phyloP scores from a whole-genome alignment of 2,888 invertebrate species.

The Pandemis corylana region DNA sequence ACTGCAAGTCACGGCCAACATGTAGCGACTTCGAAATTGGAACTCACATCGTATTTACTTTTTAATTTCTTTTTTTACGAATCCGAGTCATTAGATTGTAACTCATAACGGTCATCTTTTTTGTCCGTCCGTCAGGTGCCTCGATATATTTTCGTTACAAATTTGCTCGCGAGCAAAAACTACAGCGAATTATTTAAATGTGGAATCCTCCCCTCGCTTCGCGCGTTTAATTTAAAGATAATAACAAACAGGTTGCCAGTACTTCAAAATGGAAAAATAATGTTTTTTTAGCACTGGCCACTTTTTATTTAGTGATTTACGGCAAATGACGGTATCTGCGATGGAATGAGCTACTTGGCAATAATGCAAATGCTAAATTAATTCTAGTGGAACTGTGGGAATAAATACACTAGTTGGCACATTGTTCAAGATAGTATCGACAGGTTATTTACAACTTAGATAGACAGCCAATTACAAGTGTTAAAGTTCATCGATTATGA shows the following conservation, averaged over 20 bases:
- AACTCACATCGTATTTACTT: conserved; percentile 70
- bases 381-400: conserved; percentile 19
- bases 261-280: conserved; percentile 12
- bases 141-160: conserved; percentile 55
- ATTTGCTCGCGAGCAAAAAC: conserved; percentile 63
- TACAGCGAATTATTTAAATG: conserved; percentile 52
- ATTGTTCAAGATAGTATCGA: conserved; percentile 27
- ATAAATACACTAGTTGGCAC: conserved; percentile 17
- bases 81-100: conserved; percentile 79
- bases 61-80: conserved; percentile 65
- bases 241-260: conserved; percentile 41
- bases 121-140: conserved; percentile 69
- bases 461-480: conserved; percentile 32
- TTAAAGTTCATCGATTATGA: conserved; percentile 38
- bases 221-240: conserved; percentile 54
- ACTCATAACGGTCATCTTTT: conserved; percentile 77
- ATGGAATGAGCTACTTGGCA: conserved; percentile 30
- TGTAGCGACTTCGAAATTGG: conserved; percentile 77
- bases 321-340: conserved; percentile 27
- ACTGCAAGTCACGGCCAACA: conserved; percentile 80
- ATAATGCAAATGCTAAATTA: conserved; percentile 28
- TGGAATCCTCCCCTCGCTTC: conserved; percentile 44
- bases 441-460: conserved; percentile 28
- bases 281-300: conserved; percentile 49
- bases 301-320: conserved; percentile 40